phyloP scores from a whole-genome alignment of 2,113 vertebrate species.

The Leptobrachium leishanense region DNA sequence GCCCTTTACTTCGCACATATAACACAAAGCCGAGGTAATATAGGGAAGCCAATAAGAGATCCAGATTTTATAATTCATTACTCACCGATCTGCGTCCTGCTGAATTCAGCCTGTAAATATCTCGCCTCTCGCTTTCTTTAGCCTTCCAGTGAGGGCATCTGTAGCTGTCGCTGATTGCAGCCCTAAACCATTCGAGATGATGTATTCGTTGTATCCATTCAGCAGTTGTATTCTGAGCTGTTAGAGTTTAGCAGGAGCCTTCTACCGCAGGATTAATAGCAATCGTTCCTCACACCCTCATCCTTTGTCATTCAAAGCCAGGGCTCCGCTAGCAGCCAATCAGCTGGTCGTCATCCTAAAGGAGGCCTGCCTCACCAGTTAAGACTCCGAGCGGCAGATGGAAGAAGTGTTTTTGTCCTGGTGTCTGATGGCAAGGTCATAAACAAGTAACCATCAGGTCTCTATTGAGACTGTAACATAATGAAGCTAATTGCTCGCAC shows the following conservation, averaged over 20 bases:
- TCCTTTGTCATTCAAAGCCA: constrained; percentile 45
- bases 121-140: constrained; percentile 2
- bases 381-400: constrained; percentile 47
- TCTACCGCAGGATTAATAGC: constrained; percentile 45
- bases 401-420: constrained; percentile 49
- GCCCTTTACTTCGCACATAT: background rate
- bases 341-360: constrained; percentile 15
- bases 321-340: constrained; percentile 41
- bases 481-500: background rate
- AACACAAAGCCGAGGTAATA: background rate
- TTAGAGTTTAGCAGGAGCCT: constrained; percentile 38
- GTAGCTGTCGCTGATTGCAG: constrained; percentile 11
- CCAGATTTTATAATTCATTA: background rate
- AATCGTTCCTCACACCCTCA: constrained; percentile 35
- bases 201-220: constrained; percentile 16
- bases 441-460: constrained; percentile 35
- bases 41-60: constrained; percentile 17
- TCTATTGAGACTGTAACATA: constrained; percentile 10
- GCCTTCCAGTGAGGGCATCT: constrained; percentile 7
- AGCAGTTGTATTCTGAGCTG: constrained; percentile 32
- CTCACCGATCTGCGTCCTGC: constrained; percentile 18
- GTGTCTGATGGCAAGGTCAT: constrained; percentile 46
- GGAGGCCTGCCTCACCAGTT: constrained; percentile 39
- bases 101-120: background rate
- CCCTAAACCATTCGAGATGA: background rate